A percentile compares a stretch with the other conserved stretches of the same genome.
phyloP scores from a whole-genome alignment of 2,888 invertebrate species.

The Hoplodrina ambigua region DNA sequence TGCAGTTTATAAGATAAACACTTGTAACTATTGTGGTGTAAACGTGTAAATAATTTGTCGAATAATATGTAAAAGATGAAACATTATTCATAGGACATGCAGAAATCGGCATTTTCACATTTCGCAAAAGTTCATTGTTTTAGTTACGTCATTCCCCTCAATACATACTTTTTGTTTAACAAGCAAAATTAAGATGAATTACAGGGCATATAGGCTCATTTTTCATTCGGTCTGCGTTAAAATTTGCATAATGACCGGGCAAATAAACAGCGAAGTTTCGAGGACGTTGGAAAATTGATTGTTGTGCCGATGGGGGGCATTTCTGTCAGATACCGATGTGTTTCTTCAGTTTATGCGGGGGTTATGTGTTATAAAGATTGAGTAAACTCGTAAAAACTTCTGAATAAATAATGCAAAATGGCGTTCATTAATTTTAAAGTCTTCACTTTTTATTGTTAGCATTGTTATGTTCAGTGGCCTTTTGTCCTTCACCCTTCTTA shows the following conservation, averaged over 20 bases:
- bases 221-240: slow-evolving; percentile 65
- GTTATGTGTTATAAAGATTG: slow-evolving; percentile 46
- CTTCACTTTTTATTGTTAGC: slow-evolving; percentile 19
- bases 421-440: slow-evolving; percentile 37
- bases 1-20: slow-evolving; percentile 5
- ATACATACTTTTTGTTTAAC: slow-evolving; percentile 37
- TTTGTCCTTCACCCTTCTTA: too few relatives aligned
- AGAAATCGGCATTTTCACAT: slow-evolving; percentile 48
- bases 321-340: slow-evolving; percentile 55
- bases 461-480: neutral
- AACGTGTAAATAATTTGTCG: slow-evolving; percentile 25
- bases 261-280: slow-evolving; percentile 74
- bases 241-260: slow-evolving; percentile 78
- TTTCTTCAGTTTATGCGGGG: slow-evolving; percentile 47
- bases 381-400: slow-evolving; percentile 49
- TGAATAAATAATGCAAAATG: slow-evolving; percentile 25
- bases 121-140: slow-evolving; percentile 60
- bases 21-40: slow-evolving; percentile 4
- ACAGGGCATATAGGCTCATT: slow-evolving; percentile 65
- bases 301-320: slow-evolving; percentile 59
- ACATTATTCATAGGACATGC: slow-evolving; percentile 26
- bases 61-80: slow-evolving; percentile 18
- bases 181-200: slow-evolving; percentile 70
- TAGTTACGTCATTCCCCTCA: slow-evolving; percentile 49
- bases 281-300: slow-evolving; percentile 64